Conservation (phyloP, 2,113 vertebrate species). For the Chascanopsetta lugubris region DNA sequence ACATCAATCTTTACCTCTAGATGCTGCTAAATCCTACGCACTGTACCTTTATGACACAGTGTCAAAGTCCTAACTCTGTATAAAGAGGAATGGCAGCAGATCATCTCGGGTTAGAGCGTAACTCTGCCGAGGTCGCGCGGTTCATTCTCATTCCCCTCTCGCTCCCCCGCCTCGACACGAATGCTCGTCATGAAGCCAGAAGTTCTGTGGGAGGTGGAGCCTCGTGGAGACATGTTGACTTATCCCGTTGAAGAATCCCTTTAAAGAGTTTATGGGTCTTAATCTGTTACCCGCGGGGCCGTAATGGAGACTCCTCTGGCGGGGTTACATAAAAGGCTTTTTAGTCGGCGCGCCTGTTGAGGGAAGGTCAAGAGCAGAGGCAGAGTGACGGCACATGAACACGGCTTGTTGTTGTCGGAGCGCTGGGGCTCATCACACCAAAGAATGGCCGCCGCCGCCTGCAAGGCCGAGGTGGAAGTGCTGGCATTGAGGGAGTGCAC, state of each 20-base stretch:
- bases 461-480: conserved; percentile 44
- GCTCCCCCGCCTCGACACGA: conserved; percentile 23
- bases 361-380: conserved; percentile 72
- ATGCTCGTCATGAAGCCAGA: conserved; percentile 38
- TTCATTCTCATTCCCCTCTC: conserved; percentile 43
- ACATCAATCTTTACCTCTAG: too few relatives aligned
- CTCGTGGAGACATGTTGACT: conserved; percentile 38
- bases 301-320: conserved; percentile 32
- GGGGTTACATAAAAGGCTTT: conserved; percentile 63
- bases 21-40: too few relatives aligned
- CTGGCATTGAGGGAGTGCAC: too few relatives aligned
- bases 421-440: conserved; percentile 60
- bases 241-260: conserved; percentile 48
- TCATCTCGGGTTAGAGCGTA: conserved; percentile 23
- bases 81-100: too few relatives aligned
- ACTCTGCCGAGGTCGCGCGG: conserved; percentile 51
- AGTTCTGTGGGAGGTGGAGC: conserved; percentile 23
- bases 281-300: conserved; percentile 43
- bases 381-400: conserved; percentile 62
- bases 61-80: too few relatives aligned
- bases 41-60: too few relatives aligned
- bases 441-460: conserved; percentile 59
- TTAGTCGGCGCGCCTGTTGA: conserved; percentile 46
- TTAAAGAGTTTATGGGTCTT: conserved; percentile 58
- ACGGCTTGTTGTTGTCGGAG: conserved; percentile 52